Evolutionary conservation across 2,113 vertebrate genomes (phyloP).

Genomic region (Mohoua ochrocephala): DNA sequence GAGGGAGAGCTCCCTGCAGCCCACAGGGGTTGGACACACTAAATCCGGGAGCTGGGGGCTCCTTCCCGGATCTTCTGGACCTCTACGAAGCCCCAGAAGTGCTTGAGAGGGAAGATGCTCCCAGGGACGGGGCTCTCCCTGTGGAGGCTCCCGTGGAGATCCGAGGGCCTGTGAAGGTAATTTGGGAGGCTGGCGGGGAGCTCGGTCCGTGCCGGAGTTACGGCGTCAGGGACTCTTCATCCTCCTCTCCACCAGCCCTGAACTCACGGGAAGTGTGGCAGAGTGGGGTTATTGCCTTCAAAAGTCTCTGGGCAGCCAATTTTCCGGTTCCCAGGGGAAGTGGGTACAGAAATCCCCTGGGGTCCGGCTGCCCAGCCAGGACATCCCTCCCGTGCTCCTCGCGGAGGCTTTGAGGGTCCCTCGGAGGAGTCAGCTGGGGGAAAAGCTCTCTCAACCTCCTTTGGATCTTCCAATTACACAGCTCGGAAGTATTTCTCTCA

Average conservation of each 20-base stretch:
- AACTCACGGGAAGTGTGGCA: fast-evolving
- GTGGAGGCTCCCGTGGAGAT: background rate
- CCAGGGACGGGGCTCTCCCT: background rate
- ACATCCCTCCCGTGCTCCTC: fast-evolving
- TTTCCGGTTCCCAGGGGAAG: background rate
- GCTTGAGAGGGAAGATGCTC: background rate
- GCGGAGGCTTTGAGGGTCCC: background rate
- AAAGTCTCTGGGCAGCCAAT: fast-evolving
- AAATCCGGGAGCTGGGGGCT: fast-evolving
- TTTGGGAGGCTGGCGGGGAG: fast-evolving
- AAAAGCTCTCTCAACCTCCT: background rate
- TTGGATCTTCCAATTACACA: background rate
- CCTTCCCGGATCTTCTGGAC: background rate
- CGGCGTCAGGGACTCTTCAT: fast-evolving
- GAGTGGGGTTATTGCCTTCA: background rate
- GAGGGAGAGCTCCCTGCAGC: background rate
- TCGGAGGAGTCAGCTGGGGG: background rate
- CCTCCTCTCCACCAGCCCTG: background rate
- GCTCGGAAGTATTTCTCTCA: background rate
- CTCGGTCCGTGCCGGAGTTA: fast-evolving
- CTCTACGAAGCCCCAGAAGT: background rate
- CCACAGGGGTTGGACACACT: fast-evolving
- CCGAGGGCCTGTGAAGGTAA: conserved; percentile 20
- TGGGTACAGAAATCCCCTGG: fast-evolving
- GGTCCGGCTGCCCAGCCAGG: background rate